Conservation (phyloP, 1,140 invertebrate genomes). For the Cecropterus lyciades region DNA sequence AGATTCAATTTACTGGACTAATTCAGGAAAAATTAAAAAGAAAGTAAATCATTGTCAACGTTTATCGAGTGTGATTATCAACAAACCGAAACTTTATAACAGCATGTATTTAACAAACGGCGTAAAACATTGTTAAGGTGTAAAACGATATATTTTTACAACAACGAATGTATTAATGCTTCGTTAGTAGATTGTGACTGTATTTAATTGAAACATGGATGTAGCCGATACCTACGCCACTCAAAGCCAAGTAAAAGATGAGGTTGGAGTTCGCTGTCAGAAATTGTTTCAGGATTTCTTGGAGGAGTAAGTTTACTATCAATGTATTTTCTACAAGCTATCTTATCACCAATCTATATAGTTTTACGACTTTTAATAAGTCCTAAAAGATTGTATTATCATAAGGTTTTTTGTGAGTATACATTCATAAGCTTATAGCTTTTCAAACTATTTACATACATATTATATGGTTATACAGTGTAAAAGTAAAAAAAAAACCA, state of each 20-base stretch:
- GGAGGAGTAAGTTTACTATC: constrained; percentile 91
- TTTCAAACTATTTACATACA: no score
- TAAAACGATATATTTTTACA: neutral
- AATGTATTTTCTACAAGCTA: no score
- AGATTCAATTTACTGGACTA: no score
- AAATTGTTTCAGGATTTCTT: constrained; percentile 98
- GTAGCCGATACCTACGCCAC: constrained; percentile 87
- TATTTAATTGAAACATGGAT: constrained; percentile 83
- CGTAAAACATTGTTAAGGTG: neutral
- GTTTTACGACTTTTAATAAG: no score
- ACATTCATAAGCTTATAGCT: no score
- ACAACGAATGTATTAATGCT: neutral
- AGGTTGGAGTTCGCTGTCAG: constrained; percentile 95
- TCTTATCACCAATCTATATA: no score
- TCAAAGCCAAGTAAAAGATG: constrained; percentile 91
- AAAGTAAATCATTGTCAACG: no score
- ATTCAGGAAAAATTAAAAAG: no score
- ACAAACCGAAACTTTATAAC: neutral
- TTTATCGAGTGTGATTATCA: neutral
- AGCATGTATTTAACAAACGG: neutral
- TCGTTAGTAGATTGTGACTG: neutral
- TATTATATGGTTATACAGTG: no score
- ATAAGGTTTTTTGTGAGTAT: no score
- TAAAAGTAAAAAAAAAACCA: no score
- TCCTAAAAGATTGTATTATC: no score